phyloP scores from a whole-genome alignment of 2,113 vertebrate species.

The Gymnarchus niloticus region DNA sequence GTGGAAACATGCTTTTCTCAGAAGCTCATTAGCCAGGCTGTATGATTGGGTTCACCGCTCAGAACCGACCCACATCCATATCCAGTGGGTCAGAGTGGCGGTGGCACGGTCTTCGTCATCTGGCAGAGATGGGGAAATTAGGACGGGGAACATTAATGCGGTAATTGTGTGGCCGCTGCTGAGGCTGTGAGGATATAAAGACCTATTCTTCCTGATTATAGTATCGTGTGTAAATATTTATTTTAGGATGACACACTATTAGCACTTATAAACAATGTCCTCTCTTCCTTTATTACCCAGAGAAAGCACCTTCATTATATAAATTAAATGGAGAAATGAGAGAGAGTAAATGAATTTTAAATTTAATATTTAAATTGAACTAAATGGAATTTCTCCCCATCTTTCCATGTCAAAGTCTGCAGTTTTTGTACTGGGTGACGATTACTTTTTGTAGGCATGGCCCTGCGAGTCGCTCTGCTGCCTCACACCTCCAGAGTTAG shows the following conservation, averaged over 20 bases:
- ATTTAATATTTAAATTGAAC: background rate
- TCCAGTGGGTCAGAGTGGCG: too few species aligned
- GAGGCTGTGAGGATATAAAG: background rate
- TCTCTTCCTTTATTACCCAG: background rate
- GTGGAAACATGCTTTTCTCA: background rate
- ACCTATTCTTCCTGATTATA: background rate
- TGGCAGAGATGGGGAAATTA: background rate
- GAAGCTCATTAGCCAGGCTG: background rate
- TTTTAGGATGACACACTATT: background rate
- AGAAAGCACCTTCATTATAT: background rate
- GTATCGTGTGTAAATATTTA: background rate
- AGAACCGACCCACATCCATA: background rate
- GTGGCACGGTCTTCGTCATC: background rate
- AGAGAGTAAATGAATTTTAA: background rate
- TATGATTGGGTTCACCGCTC: background rate
- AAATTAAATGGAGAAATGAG: background rate
- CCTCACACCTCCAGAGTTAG: background rate
- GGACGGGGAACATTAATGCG: background rate
- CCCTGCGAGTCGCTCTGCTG: background rate
- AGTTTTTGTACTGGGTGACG: too few species aligned
- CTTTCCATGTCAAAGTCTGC: too few species aligned
- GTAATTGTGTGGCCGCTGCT: background rate
- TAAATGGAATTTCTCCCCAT: background rate
- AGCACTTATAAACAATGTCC: background rate
- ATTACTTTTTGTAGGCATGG: background rate